phyloP scores from a whole-genome alignment of 2,888 invertebrate genomes.

The Ethmia dodecea region DNA sequence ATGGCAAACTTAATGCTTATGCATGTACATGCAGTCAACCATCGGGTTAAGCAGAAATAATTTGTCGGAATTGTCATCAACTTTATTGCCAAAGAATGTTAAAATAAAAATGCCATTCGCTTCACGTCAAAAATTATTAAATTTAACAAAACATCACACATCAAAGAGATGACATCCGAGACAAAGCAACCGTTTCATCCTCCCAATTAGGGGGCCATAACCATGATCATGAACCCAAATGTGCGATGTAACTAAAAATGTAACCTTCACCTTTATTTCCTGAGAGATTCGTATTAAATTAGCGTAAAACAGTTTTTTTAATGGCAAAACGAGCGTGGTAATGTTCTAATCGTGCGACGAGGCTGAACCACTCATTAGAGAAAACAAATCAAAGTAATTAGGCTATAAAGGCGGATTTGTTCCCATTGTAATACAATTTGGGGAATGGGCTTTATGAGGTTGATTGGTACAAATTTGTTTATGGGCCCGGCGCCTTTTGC shows the following conservation, averaged over 20 bases:
- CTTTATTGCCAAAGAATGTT: too few species aligned
- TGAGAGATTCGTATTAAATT: conserved; percentile 20
- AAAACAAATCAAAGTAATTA: conserved; percentile 74
- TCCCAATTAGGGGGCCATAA: conserved; percentile 49
- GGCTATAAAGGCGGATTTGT: conserved; percentile 59
- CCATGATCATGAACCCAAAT: conserved; percentile 46
- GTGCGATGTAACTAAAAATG: conserved; percentile 4
- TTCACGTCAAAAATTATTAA: too few species aligned
- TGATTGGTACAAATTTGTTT: conserved; percentile 73
- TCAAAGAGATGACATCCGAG: conserved; percentile 43
- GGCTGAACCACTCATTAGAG: conserved; percentile 58
- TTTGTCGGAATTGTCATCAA: too few species aligned
- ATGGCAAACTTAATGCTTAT: too few species aligned
- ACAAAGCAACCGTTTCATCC: conserved; percentile 54
- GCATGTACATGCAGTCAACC: too few species aligned
- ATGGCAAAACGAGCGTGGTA: conserved; percentile 16
- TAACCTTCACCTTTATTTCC: conserved; percentile 6
- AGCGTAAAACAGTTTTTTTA: conserved; percentile 2
- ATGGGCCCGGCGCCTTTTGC: conserved; percentile 31
- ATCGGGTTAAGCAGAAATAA: too few species aligned
- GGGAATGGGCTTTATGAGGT: conserved; percentile 60
- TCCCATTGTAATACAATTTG: conserved; percentile 57
- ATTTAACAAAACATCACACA: conserved; percentile 19
- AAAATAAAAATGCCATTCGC: too few species aligned
- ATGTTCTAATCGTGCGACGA: conserved; percentile 40